phyloP scores from a whole-genome alignment of 2,797 vertebrate species.

The Bradypus variegatus region DNA sequence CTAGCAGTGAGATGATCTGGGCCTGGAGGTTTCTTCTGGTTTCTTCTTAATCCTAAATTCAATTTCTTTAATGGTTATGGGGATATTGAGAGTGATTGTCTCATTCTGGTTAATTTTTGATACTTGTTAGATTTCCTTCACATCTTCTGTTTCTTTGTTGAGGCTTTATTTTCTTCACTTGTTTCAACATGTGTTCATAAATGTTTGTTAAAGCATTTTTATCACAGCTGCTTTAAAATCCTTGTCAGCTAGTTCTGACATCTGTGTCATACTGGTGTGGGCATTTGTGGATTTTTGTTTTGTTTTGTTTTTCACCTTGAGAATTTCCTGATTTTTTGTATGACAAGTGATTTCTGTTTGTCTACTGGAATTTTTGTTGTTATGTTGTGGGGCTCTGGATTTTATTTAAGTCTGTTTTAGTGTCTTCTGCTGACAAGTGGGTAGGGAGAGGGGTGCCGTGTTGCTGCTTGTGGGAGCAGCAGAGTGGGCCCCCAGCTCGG shows the following conservation, averaged over 20 bases:
- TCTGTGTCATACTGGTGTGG: not conserved
- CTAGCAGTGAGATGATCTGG: not conserved
- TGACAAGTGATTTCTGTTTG: not conserved
- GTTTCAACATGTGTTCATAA: not conserved
- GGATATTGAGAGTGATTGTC: not conserved
- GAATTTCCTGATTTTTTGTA: not conserved
- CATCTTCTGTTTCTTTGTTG: not conserved
- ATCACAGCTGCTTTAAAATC: not conserved
- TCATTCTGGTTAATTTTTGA: not conserved
- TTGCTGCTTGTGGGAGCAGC: not conserved
- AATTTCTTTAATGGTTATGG: not conserved
- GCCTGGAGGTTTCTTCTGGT: not conserved
- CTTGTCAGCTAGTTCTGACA: not conserved
- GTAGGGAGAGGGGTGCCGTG: not conserved
- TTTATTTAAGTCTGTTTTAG: too few species aligned
- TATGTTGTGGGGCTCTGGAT: too few species aligned
- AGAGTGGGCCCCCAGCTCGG: not conserved
- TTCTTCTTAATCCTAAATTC: not conserved
- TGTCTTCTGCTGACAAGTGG: too few species aligned
- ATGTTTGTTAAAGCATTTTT: not conserved
- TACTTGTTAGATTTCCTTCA: not conserved
- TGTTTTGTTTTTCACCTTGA: not conserved
- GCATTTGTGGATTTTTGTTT: not conserved
- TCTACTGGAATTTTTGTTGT: not conserved
- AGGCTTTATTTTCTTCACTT: not conserved